Evolutionary conservation across 2,888 invertebrate species (phyloP).

Genomic region (Lasioglossum lativentre): DNA sequence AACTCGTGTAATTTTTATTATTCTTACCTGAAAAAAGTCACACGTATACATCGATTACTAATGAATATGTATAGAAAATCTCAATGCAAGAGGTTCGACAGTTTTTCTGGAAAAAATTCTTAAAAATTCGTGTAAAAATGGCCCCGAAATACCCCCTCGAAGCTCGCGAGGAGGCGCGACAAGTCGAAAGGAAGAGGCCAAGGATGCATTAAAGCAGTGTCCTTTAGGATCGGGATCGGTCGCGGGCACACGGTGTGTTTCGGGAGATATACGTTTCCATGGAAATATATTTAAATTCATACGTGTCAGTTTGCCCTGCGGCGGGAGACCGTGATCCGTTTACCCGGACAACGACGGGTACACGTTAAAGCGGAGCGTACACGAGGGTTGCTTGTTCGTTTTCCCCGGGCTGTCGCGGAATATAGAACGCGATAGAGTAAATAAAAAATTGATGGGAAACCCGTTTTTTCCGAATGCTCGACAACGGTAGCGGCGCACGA

Average conservation of each 20-base stretch:
- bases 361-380: conserved; percentile 32
- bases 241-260: not conserved
- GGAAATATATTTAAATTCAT: conserved; percentile 29
- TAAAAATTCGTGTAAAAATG: not conserved
- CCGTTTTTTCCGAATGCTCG: not conserved
- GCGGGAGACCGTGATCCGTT: conserved; percentile 21
- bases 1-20: too few relatives aligned
- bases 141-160: not conserved
- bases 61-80: too few relatives aligned
- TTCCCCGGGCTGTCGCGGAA: not conserved
- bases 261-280: conserved; percentile 13
- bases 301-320: conserved; percentile 14
- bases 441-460: conserved; percentile 2
- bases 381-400: not conserved
- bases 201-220: not conserved
- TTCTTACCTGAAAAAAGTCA: too few relatives aligned
- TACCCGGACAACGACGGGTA: conserved; percentile 16
- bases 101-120: not conserved
- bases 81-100: too few relatives aligned
- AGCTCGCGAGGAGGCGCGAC: not conserved
- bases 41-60: too few relatives aligned
- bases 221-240: not conserved
- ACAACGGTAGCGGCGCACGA: not conserved
- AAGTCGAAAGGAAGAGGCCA: not conserved
- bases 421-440: not conserved